A percentile compares a stretch with the other conserved stretches of the same genome.
Evolutionary conservation across 2,888 invertebrate genomes (phyloP).

Genomic region (Cephus pygmeus): DNA sequence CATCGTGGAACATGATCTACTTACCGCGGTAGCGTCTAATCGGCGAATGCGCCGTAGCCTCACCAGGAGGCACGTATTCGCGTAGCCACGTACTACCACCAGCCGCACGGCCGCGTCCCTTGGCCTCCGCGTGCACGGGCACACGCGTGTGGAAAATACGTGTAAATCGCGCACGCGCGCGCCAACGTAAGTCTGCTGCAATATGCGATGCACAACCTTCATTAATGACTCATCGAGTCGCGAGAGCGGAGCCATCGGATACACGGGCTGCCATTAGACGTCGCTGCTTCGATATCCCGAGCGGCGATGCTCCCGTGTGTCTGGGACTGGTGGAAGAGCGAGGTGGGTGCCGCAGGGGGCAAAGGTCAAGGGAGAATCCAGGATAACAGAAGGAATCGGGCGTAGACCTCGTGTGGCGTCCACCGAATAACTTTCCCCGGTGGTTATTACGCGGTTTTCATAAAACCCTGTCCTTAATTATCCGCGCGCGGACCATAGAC

Average conservation of each 20-base stretch:
- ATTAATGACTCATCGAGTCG: conserved; percentile 49
- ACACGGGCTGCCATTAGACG: conserved; percentile 33
- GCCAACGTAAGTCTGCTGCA: conserved; percentile 33
- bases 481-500: conserved; percentile 5
- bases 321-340: conserved; percentile 10
- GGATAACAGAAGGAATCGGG: background rate
- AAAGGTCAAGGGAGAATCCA: background rate
- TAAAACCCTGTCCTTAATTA: conserved; percentile 10
- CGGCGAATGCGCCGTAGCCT: background rate
- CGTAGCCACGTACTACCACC: conserved; percentile 18
- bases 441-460: conserved; percentile 11
- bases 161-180: conserved; percentile 21
- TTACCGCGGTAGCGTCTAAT: conserved; percentile 32
- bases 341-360: conserved; percentile 9
- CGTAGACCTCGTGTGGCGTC: background rate
- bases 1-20: conserved; percentile 31
- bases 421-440: conserved; percentile 8
- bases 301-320: conserved; percentile 11
- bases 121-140: background rate
- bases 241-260: conserved; percentile 26
- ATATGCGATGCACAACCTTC: conserved; percentile 44
- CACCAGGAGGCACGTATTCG: background rate
- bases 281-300: background rate
- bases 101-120: conserved; percentile 23
- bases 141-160: conserved; percentile 1